Conservation (phyloP, 2,113 vertebrate species). For the Clarias gariepinus region DNA sequence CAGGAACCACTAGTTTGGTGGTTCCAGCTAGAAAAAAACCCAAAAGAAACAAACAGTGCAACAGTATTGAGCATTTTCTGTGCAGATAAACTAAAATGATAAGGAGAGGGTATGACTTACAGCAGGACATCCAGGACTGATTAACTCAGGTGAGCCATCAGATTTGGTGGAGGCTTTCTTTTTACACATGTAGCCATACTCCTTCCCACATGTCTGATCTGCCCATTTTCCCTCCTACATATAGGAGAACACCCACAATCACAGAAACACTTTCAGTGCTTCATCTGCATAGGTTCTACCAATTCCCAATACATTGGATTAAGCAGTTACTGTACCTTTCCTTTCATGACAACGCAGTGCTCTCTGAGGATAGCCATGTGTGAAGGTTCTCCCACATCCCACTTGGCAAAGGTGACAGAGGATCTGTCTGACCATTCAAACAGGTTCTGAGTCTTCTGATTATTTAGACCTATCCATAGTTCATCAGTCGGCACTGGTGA, state of each 20-base stretch:
- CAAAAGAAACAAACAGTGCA: neutral
- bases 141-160: slow-evolving; percentile 57
- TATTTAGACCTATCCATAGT: slow-evolving; percentile 92
- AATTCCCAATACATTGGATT: neutral
- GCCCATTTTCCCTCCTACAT: slow-evolving; percentile 87
- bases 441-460: slow-evolving; percentile 85
- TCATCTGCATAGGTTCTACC: neutral
- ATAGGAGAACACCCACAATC: neutral
- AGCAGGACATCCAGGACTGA: slow-evolving; percentile 76
- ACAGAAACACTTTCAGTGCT: neutral
- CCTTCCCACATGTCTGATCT: slow-evolving; percentile 82
- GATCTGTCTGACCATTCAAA: slow-evolving; percentile 93
- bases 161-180: slow-evolving; percentile 75
- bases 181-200: slow-evolving; percentile 87
- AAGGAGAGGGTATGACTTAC: slow-evolving; percentile 73
- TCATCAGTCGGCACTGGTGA: slow-evolving; percentile 77
- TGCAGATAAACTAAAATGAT: neutral
- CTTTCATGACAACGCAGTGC: slow-evolving; percentile 89
- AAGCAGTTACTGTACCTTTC: slow-evolving; percentile 74
- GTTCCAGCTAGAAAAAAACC: neutral
- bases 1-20: neutral
- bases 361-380: slow-evolving; percentile 84
- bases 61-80: neutral
- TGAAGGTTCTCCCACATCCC: slow-evolving; percentile 85
- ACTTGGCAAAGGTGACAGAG: slow-evolving; percentile 86